phyloP scores from a whole-genome alignment of 37 sponge, comb jelly and placozoan genomes.

The Eunapius fragilis region DNA sequence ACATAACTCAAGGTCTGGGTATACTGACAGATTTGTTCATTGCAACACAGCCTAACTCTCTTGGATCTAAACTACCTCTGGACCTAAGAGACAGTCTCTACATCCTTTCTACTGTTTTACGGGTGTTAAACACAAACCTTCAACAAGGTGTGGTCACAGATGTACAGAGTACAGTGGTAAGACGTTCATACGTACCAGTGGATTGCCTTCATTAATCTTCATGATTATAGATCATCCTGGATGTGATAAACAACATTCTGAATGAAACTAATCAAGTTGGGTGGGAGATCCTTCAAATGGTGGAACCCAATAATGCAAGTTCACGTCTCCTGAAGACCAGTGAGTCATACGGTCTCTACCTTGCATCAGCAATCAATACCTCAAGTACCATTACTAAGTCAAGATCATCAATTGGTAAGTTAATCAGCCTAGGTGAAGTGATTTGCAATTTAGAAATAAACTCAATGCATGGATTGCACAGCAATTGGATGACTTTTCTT shows the following conservation, averaged over 20 bases:
- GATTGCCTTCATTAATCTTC: neutral
- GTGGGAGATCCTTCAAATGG: slow-evolving; percentile 12
- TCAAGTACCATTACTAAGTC: neutral
- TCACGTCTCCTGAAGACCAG: slow-evolving; percentile 9
- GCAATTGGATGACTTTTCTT: neutral
- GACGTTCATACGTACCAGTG: neutral
- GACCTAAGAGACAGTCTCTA: neutral
- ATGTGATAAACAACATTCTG: slow-evolving; percentile 24
- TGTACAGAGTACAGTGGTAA: neutral
- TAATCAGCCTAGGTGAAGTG: neutral
- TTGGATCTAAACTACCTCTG: neutral
- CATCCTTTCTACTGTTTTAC: neutral
- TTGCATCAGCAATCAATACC: slow-evolving; percentile 1
- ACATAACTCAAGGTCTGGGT: neutral
- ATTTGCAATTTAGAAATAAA: neutral
- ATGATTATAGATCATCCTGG: neutral
- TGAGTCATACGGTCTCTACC: slow-evolving; percentile 37
- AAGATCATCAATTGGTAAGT: slow-evolving; percentile 13
- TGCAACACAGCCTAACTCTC: neutral
- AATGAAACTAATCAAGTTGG: neutral
- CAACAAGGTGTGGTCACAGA: neutral
- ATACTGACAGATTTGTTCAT: neutral
- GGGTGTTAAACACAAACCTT: neutral
- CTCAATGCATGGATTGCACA: neutral
- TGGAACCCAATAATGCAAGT: neutral